Percentiles rank a stretch among this genome's conserved stretches.
Conservation (phyloP, 1,140 invertebrate species). For the Drosophila sp. region DNA sequence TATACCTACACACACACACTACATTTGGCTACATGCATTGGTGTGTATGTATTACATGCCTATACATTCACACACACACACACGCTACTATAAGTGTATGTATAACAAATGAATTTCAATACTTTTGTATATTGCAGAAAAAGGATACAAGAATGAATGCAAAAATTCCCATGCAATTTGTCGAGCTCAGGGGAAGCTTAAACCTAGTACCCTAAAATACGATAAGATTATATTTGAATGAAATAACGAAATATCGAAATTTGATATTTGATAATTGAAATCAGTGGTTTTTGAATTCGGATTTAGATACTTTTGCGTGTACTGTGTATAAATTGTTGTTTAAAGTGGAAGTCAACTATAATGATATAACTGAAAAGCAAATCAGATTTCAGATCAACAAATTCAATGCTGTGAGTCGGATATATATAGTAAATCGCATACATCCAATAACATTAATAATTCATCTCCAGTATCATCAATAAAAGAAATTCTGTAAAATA, state of each 20-base stretch:
- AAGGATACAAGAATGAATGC: slow-evolving; percentile 8
- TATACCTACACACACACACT: background rate
- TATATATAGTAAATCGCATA: slow-evolving; percentile 7
- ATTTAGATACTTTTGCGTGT: background rate
- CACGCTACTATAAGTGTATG: slow-evolving; percentile 19
- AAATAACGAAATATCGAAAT: too few relatives aligned
- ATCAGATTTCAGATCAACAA: slow-evolving; percentile 19
- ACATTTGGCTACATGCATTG: background rate
- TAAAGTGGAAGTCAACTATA: slow-evolving; percentile 7
- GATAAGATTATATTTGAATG: too few relatives aligned
- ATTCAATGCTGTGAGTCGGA: slow-evolving; percentile 32
- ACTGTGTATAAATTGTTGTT: background rate
- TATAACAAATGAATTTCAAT: slow-evolving; percentile 63
- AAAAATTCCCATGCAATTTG: slow-evolving; percentile 9
- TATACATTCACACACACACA: background rate
- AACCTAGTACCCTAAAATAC: background rate
- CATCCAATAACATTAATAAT: slow-evolving; percentile 4
- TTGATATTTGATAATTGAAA: too few relatives aligned
- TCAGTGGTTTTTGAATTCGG: background rate
- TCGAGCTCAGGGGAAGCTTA: background rate
- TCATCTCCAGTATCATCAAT: slow-evolving; percentile 32
- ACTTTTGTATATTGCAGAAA: slow-evolving; percentile 57
- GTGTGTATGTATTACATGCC: slow-evolving; percentile 11
- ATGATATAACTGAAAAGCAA: slow-evolving; percentile 31
- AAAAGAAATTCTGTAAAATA: slow-evolving; percentile 1